These are phyloP conservation scores for Cheilosia variabilis DNA, from an alignment of 2,888 invertebrate species.

Conservation along the genomic window DNA sequence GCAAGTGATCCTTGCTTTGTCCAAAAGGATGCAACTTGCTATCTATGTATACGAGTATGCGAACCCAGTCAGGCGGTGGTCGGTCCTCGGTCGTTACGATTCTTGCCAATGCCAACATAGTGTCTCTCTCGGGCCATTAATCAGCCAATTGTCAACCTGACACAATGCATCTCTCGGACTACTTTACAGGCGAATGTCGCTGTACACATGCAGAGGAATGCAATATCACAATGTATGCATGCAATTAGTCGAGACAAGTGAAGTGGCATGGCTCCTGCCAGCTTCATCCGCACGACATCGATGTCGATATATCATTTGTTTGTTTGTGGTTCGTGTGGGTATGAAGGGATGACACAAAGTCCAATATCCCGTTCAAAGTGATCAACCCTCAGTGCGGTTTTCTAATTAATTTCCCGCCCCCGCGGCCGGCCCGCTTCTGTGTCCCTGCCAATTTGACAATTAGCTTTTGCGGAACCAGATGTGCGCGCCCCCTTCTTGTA, in stretches of 20 bases:
- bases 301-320: slow-evolving; percentile 65
- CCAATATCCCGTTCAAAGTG: slow-evolving; percentile 67
- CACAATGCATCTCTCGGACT: slow-evolving; percentile 70
- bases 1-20: slow-evolving; percentile 69
- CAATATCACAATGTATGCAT: slow-evolving; percentile 49
- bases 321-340: slow-evolving; percentile 18
- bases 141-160: slow-evolving; percentile 79
- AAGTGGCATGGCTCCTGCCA: slow-evolving; percentile 40
- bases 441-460: slow-evolving; percentile 74
- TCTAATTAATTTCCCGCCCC: slow-evolving; percentile 69
- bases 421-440: slow-evolving; percentile 7
- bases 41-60: not conserved
- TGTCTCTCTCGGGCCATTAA: slow-evolving; percentile 77
- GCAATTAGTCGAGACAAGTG: slow-evolving; percentile 70
- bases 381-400: slow-evolving; percentile 73
- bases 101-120: slow-evolving; percentile 64
- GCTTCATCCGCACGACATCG: slow-evolving; percentile 22
- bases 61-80: slow-evolving; percentile 34
- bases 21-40: slow-evolving; percentile 55
- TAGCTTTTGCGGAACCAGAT: slow-evolving; percentile 73
- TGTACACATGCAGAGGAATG: slow-evolving; percentile 51
- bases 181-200: not conserved
- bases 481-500: slow-evolving; percentile 71
- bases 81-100: slow-evolving; percentile 9
- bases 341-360: slow-evolving; percentile 57